Base-by-base conservation (phyloP, 2,797 vertebrate species). In the Benthosema pterotum region DNA sequence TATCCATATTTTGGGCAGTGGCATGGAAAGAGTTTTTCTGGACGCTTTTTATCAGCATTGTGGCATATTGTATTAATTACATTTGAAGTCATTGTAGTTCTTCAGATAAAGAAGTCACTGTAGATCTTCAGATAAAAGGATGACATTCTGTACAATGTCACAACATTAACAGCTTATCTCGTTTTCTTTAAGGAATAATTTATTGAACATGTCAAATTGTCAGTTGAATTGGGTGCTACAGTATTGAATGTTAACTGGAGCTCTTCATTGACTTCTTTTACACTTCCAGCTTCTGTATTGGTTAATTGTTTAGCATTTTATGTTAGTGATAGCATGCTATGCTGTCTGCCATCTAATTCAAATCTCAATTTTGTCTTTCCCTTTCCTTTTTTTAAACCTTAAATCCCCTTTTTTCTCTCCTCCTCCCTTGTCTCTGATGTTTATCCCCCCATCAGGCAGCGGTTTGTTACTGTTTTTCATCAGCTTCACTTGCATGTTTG, bases 401-500 rank as follows among this genome's bases (percentile, higher is more conserved):
- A 84, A 80, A 74, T 38, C 32, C 59, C 75, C 66, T 69, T 78
- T 72, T n/a, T 80, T 66, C 65, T 78, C 81, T 77, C 71, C 77
- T 83, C 78, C 83, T 72, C 88, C 80, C 86, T 80, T 87, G 92
- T 84, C 78, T 86, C 90, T 87, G 90, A 93, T 86, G 92, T 91
- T 92, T 88, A 83, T 87, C 83, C 85, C 86, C 87, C 88, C 83
- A 92, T 89, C 94, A 97, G 96, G 93, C 95, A 82, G 95, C 95
- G 96, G 95, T 98, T 96, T 87, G 96, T 97, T 91, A 78, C 86
- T 81, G 79, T 87, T 94, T 92, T 86, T 88, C 86, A 90, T 92
- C 85, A 72, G 88, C 83, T 86, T 87, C 78, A 85, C 81, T 80
- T 77, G 90, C 90, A 91, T 91, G 87, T 72, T 17, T 25, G n/a